A percentile compares a stretch with the other conserved stretches of the same genome.
Evolutionary conservation across 2,797 vertebrate genomes (phyloP).

Genomic region (Semotilus atromaculatus): DNA sequence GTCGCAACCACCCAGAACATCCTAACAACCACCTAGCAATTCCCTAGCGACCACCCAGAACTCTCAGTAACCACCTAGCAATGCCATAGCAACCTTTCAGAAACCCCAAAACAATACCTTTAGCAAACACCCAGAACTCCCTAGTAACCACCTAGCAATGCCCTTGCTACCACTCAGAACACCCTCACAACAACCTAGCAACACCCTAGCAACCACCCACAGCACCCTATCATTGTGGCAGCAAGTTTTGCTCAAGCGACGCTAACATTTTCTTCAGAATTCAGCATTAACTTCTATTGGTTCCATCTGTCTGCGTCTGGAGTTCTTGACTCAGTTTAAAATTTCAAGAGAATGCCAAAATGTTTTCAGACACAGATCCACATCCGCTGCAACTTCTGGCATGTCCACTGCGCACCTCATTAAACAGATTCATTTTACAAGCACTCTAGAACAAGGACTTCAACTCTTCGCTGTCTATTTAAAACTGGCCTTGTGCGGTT

Average conservation of each 20-base stretch:
- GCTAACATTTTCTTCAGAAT: not conserved
- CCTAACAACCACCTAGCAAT: not conserved
- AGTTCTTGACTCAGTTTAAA: not conserved
- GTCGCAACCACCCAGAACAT: too few species aligned
- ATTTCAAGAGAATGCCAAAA: constrained; percentile 18
- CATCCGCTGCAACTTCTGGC: not conserved
- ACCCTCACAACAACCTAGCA: not conserved
- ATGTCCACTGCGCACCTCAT: constrained; percentile 13
- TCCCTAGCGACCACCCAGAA: too few species aligned
- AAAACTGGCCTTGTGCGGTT: not conserved
- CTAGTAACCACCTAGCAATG: not conserved
- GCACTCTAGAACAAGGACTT: not conserved
- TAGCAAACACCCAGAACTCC: not conserved
- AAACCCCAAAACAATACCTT: not conserved
- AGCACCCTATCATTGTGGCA: not conserved
- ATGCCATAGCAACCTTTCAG: not conserved
- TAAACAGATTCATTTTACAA: constrained; percentile 32
- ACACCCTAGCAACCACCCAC: not conserved
- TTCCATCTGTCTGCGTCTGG: not conserved
- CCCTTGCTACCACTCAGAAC: not conserved
- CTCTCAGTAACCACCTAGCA: not conserved
- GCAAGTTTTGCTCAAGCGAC: not conserved
- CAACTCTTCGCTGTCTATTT: constrained; percentile 9
- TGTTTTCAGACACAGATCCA: not conserved
- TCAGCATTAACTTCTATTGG: not conserved